Evolutionary conservation across 2,797 vertebrate species (phyloP).

Genomic region (Phoebastria nigripes): DNA sequence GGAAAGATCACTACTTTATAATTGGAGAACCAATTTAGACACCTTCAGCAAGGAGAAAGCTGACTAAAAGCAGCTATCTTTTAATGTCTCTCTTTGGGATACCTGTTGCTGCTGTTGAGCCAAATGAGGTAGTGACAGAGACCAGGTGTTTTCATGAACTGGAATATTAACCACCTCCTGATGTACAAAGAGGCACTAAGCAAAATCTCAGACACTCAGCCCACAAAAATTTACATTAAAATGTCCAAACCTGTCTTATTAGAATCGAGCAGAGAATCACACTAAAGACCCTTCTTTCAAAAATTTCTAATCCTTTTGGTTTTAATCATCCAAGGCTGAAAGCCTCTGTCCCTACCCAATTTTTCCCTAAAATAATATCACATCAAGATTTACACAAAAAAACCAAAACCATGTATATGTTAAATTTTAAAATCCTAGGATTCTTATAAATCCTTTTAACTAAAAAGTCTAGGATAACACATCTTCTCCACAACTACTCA

Average conservation of each 20-base stretch:
- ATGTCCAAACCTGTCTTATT: neutral
- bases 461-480: neutral
- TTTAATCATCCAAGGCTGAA: neutral
- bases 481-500: neutral
- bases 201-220: neutral
- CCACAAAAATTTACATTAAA: neutral
- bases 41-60: neutral
- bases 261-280: neutral
- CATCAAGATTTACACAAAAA: neutral
- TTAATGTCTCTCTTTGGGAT: neutral
- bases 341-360: neutral
- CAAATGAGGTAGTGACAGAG: neutral
- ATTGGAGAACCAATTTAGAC: neutral
- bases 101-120: neutral
- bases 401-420: fast-evolving
- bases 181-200: neutral
- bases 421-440: neutral
- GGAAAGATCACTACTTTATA: neutral
- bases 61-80: neutral
- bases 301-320: neutral
- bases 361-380: neutral
- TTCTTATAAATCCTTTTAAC: neutral
- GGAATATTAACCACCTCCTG: neutral
- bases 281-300: neutral
- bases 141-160: neutral